Base-by-base conservation (phyloP, 2,797 vertebrate species). In the Apodemus agrarius region DNA sequence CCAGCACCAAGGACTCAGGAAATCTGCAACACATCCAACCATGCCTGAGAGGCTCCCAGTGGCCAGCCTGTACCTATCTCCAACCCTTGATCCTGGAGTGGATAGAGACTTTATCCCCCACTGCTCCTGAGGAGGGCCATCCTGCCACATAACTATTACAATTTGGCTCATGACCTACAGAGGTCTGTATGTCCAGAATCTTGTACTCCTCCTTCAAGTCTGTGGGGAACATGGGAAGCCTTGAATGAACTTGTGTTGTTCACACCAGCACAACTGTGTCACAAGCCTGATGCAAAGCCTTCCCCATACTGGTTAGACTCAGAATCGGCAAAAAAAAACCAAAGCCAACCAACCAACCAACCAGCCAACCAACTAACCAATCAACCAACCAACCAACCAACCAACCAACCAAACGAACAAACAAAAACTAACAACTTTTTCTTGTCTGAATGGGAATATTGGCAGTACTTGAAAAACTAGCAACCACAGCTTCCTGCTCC, bases 1-100 rank as follows among this genome's bases (percentile, higher is more conserved):
- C 82, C 93, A 80, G 54, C 8, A 7, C 57, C 75, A 97, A 91
- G 24, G 98, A 98, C 69, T 98, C 99, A 98, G 99, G 99, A 22
- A 99, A 98, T 80, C 98, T 82, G 12, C 98, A 99, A 88, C 99
- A 99, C 96, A 99, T 99, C 98, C 99, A 99, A 14, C 99, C 99
- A 19, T 95, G 99, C 21, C 98, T 99, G 54, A 99, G 97, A 99
- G 83, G 19, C 34, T 67, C 69, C 24, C 3, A 17, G 17, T 43
- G 31, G 21, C 93, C 72, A 17, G 59, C 76, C 54, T 14, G 3
- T 7, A 59, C 94, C 94, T 80, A 74, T 17, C 96, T 91, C 79
- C 12, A 88, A 89, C 26, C 88, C 2, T 79, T 1, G 0, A 0
- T 31, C 89, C 34, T 52, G 72, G 80, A 91, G 21, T 11, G 0